These are phyloP conservation scores for Actias luna DNA, from an alignment of 2,888 invertebrate genomes.

Conservation along the genomic window DNA sequence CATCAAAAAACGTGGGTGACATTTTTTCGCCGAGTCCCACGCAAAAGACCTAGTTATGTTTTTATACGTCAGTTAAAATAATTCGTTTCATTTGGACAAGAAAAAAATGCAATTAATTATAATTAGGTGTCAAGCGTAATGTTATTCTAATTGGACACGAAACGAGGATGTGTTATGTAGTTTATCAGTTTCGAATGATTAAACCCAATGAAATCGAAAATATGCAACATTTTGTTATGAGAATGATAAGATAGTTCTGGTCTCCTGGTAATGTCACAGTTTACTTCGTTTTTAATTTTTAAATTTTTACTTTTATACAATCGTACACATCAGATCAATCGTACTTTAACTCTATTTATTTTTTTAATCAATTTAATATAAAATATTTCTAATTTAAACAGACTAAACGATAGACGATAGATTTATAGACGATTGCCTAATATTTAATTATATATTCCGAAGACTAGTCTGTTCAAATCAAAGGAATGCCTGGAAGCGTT, in stretches of 20 bases:
- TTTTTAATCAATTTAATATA: no score
- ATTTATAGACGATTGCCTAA: no score
- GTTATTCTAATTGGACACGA: neutral
- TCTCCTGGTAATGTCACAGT: neutral
- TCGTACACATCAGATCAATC: no score
- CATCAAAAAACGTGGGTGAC: slow-evolving; percentile 67
- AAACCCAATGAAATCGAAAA: neutral
- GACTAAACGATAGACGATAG: no score
- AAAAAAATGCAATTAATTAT: slow-evolving; percentile 28
- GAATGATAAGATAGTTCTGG: neutral
- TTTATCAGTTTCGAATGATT: neutral
- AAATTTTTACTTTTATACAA: no score
- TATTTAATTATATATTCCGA: no score
- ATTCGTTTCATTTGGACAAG: slow-evolving; percentile 41
- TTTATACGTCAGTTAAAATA: slow-evolving; percentile 37
- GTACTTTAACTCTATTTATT: no score
- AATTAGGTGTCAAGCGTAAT: neutral
- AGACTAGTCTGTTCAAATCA: no score
- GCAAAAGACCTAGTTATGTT: slow-evolving; percentile 47
- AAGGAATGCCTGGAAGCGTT: no score
- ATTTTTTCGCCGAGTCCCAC: slow-evolving; percentile 65
- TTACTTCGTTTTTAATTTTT: neutral
- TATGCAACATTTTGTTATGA: neutral
- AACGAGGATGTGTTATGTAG: neutral
- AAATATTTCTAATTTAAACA: no score